Conservation (phyloP, 2,113 vertebrate genomes). For the Ariopsis seemanni region DNA sequence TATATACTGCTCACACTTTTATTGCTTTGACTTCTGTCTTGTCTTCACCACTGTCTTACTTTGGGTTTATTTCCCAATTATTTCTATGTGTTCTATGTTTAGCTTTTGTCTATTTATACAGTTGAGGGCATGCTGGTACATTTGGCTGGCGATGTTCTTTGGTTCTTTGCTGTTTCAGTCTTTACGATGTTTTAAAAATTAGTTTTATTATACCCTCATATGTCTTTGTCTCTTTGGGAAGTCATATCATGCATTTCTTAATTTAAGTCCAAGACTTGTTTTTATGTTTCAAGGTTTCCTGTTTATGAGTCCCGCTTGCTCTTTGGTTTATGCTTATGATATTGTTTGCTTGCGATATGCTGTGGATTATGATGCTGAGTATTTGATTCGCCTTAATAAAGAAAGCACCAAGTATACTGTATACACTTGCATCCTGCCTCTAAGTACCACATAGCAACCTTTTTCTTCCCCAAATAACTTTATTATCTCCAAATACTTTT, state of each 20-base stretch:
- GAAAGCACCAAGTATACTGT: not conserved
- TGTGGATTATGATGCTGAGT: not conserved
- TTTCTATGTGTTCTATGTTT: constrained; percentile 13
- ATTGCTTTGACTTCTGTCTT: constrained; percentile 1
- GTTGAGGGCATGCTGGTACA: not conserved
- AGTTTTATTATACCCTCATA: not conserved
- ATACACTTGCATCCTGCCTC: not conserved
- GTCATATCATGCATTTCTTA: not conserved
- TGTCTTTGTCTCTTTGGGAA: not conserved
- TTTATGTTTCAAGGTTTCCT: not conserved
- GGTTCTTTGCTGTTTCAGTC: not conserved
- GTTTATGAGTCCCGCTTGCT: not conserved
- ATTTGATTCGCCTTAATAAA: not conserved
- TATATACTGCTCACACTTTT: not conserved
- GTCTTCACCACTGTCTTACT: not conserved
- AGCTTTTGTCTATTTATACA: not conserved
- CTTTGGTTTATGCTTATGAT: not conserved
- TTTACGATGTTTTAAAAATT: not conserved
- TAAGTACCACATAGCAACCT: not conserved
- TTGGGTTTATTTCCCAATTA: not conserved
- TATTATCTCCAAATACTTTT: too few species aligned
- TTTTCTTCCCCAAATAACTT: not conserved
- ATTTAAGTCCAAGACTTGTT: not conserved
- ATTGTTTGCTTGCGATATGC: not conserved
- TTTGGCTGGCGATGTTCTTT: not conserved